A percentile compares a stretch with the other conserved stretches of the same genome.
Evolutionary conservation across 2,888 invertebrate species (phyloP).

Genomic region (Nipponacmea schrenckii): DNA sequence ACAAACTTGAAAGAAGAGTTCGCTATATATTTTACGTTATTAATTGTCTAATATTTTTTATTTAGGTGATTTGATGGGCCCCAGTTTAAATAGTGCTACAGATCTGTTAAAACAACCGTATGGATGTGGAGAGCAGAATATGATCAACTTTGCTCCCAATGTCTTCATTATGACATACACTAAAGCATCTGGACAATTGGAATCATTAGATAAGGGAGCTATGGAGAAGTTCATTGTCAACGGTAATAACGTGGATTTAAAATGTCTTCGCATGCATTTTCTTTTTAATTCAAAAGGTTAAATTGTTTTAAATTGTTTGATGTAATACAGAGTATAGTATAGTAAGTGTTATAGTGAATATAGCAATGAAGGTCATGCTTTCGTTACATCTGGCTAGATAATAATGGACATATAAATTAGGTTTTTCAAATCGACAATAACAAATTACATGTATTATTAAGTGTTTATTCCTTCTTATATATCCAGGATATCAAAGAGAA

Average conservation of each 20-base stretch:
- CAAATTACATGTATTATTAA: too few species aligned
- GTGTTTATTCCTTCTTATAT: neutral
- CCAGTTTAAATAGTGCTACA: slow-evolving; percentile 71
- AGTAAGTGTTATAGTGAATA: too few species aligned
- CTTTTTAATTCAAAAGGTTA: too few species aligned
- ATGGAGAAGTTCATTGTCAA: slow-evolving; percentile 8
- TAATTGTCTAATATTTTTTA: slow-evolving; percentile 5
- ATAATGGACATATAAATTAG: too few species aligned
- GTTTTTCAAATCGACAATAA: too few species aligned
- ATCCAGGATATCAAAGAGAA: slow-evolving; percentile 83
- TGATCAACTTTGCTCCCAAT: slow-evolving; percentile 81
- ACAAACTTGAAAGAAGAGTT: neutral
- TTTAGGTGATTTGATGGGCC: slow-evolving; percentile 67
- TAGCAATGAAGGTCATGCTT: too few species aligned
- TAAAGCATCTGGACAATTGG: slow-evolving; percentile 71
- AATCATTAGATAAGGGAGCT: slow-evolving; percentile 68
- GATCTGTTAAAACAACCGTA: slow-evolving; percentile 76
- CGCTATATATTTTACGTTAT: neutral
- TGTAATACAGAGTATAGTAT: too few species aligned
- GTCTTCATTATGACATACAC: slow-evolving; percentile 76
- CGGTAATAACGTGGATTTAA: neutral
- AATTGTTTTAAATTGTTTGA: too few species aligned
- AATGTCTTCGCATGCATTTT: too few species aligned
- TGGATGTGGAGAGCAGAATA: slow-evolving; percentile 85
- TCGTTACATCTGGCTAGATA: too few species aligned